These are phyloP conservation scores for Crenichthys baileyi DNA, from an alignment of 2,797 vertebrate species.

Conservation along the genomic window DNA sequence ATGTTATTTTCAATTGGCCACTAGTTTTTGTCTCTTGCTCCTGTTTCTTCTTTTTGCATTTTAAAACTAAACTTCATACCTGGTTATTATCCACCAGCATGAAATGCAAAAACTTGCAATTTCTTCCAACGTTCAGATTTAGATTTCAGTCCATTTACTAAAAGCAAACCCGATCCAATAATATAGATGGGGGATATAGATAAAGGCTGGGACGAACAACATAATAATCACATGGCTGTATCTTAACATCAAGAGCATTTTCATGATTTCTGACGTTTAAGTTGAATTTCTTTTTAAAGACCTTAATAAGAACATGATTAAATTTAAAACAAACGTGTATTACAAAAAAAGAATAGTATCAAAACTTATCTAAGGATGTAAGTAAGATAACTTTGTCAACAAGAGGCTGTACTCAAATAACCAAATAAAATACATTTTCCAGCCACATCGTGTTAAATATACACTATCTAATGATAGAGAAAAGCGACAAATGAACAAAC, in stretches of 20 bases:
- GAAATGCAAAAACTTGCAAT: too few relatives aligned
- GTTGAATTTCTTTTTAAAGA: neutral
- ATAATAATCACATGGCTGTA: neutral
- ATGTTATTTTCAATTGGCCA: neutral
- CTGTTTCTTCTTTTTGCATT: neutral
- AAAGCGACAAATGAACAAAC: neutral
- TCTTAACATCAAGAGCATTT: neutral
- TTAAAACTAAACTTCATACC: neutral
- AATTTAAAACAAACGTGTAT: neutral
- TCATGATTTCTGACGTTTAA: neutral
- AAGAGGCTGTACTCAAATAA: neutral
- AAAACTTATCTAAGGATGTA: neutral
- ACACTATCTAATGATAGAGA: neutral
- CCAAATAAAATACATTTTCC: neutral
- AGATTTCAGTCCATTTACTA: too few relatives aligned
- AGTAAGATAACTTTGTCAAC: neutral
- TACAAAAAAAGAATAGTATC: neutral
- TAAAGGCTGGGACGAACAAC: neutral
- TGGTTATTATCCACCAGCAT: neutral
- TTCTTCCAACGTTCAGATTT: too few relatives aligned
- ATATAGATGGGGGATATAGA: neutral
- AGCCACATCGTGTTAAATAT: neutral
- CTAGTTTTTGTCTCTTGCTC: neutral
- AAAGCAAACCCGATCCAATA: neutral
- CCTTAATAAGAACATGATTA: neutral